A percentile compares a stretch with the other conserved stretches of the same genome.
Conservation (phyloP, 2,888 invertebrate species). For the Tetragnatha montana region DNA sequence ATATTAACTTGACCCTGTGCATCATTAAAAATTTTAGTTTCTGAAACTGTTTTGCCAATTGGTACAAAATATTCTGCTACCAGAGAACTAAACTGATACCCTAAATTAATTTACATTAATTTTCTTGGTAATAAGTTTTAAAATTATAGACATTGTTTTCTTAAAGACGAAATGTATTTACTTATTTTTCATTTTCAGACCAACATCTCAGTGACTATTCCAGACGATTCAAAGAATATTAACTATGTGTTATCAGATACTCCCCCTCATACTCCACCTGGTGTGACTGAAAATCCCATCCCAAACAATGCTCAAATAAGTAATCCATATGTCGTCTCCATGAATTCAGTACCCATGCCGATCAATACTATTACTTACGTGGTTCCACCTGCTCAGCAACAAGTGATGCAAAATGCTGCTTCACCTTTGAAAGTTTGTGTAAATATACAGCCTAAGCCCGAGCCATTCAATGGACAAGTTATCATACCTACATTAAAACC, state of each 20-base stretch:
- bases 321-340: slow-evolving; percentile 49
- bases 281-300: slow-evolving; percentile 24
- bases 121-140: not conserved
- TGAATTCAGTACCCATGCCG: slow-evolving; percentile 18
- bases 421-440: slow-evolving; percentile 17
- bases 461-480: not conserved
- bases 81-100: no score
- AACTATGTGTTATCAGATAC: slow-evolving; percentile 48
- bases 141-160: not conserved
- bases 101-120: not conserved
- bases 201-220: slow-evolving; percentile 49
- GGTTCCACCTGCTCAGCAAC: slow-evolving; percentile 20
- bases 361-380: slow-evolving; percentile 32
- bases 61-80: no score
- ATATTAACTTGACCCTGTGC: no score
- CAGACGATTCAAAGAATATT: slow-evolving; percentile 18
- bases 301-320: not conserved
- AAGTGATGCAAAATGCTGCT: slow-evolving; percentile 6
- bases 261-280: slow-evolving; percentile 61
- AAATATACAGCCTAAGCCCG: slow-evolving; percentile 38
- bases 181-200: not conserved
- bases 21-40: no score
- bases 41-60: no score
- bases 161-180: no score
- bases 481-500: not conserved